Conservation (phyloP, 2,113 vertebrate genomes). For the Neodon shergylaensis region DNA sequence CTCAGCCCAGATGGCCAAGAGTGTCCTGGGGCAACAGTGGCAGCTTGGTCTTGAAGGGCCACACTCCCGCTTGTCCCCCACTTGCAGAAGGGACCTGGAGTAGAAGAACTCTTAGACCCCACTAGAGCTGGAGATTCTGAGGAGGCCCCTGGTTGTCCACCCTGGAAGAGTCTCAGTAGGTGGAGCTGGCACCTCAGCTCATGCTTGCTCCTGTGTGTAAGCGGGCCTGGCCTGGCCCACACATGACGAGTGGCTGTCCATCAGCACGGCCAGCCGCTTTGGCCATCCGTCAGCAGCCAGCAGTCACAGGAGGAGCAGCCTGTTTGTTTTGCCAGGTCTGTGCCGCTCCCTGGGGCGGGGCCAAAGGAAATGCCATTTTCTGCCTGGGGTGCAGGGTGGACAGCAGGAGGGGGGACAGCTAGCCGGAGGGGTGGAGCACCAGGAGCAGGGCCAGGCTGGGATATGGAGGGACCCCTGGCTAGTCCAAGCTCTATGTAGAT, state of each 20-base stretch:
- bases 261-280: slow-evolving; percentile 72
- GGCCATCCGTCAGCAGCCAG: slow-evolving; percentile 74
- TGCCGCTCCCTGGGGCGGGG: slow-evolving; percentile 63
- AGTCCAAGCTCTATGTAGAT: not conserved
- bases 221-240: slow-evolving; percentile 29
- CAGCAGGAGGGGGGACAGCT: not conserved
- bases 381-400: slow-evolving; percentile 64
- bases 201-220: not conserved
- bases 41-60: fast-evolving
- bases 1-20: not conserved
- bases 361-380: slow-evolving; percentile 72
- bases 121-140: not conserved
- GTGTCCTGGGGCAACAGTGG: not conserved
- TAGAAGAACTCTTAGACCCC: not conserved
- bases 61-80: not conserved
- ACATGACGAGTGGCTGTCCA: slow-evolving; percentile 72
- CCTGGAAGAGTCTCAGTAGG: not conserved
- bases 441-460: not conserved
- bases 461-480: not conserved
- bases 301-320: slow-evolving; percentile 66
- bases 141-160: not conserved
- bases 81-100: not conserved
- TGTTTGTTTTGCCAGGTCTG: slow-evolving; percentile 80
- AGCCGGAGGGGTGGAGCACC: not conserved
- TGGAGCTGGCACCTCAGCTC: not conserved